Base-by-base conservation (phyloP, 1,140 invertebrate genomes). In the Philaenus spumarius region DNA sequence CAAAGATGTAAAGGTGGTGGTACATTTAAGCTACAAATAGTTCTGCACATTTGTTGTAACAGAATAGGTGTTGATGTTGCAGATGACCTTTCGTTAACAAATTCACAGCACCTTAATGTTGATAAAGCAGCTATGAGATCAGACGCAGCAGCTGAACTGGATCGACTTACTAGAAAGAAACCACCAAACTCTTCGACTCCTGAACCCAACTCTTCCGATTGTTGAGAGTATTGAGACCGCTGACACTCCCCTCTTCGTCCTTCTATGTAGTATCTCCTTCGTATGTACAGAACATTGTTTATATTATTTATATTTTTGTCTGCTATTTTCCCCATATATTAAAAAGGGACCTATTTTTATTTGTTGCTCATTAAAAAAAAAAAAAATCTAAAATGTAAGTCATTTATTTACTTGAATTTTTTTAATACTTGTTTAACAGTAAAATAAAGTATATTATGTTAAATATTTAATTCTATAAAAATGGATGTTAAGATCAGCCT, bases 81-180 rank as follows among this genome's bases (percentile, higher is more conserved):
- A 64, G 63, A 9, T 45, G 69, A 50, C 61, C 67, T 61, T 60
- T 64, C 66, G 54, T 48, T 60, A 23, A 52, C 39, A 23, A 59
- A 51, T 51, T 54, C 50, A 30, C 9, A 24, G 1, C 46, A 55
- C 39, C 66, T 67, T 56, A 69, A 66, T 35, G 69, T 75, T 3
- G 77, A 78, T 55, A 87, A 86, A 64, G 72, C 81, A 63, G 78
- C 85, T 2, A 87, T 93, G 73, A 80, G 90, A 53, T 88, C 87
- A 11, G 92, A 95, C 72, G 92, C 91, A 20, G 90, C 88, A 20
- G 92, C 92, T n/a, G 92, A 95, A 75, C 77, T 95, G 17, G 93
- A 96, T 72, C 82, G 90, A 58, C 81, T 95, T 66, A 87, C 90
- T 55, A 77, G 84, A 68, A 82, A 80, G 56, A 89, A 86, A 69